A percentile compares a stretch with the other conserved stretches of the same genome.
Evolutionary conservation across 2,113 vertebrate species (phyloP).

Genomic region (Centropus unirufus): DNA sequence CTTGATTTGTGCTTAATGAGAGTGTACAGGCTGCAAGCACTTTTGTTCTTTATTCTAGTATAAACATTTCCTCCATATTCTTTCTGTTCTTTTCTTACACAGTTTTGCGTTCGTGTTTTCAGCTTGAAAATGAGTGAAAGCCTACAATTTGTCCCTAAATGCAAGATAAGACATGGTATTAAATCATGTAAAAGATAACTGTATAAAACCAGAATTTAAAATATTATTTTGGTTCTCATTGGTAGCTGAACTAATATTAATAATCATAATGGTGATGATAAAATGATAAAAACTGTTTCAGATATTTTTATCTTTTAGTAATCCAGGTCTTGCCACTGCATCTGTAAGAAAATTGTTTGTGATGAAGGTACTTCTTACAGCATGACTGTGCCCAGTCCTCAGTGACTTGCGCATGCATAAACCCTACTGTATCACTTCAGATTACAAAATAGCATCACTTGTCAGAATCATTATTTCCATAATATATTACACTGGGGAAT

Average conservation of each 20-base stretch:
- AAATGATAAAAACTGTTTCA: neutral
- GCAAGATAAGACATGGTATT: neutral
- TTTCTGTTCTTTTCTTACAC: neutral
- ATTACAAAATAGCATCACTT: conserved; percentile 28
- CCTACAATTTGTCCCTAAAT: neutral
- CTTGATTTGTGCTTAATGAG: neutral
- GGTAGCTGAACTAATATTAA: neutral
- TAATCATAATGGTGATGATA: neutral
- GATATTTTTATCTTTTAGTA: neutral
- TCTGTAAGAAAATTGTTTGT: neutral
- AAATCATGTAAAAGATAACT: neutral
- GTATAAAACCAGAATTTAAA: neutral
- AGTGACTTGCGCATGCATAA: conserved; percentile 14
- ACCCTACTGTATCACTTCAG: conserved; percentile 30
- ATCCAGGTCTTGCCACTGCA: neutral
- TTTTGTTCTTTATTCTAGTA: neutral
- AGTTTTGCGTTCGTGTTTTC: neutral
- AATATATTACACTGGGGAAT: conserved; percentile 45
- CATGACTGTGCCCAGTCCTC: neutral
- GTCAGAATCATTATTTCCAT: conserved; percentile 57
- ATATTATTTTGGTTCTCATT: neutral
- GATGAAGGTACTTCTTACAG: neutral
- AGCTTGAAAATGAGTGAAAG: neutral
- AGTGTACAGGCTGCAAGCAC: neutral
- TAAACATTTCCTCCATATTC: neutral